Conservation (phyloP, 2,113 vertebrate genomes). For the Bucco capensis region DNA sequence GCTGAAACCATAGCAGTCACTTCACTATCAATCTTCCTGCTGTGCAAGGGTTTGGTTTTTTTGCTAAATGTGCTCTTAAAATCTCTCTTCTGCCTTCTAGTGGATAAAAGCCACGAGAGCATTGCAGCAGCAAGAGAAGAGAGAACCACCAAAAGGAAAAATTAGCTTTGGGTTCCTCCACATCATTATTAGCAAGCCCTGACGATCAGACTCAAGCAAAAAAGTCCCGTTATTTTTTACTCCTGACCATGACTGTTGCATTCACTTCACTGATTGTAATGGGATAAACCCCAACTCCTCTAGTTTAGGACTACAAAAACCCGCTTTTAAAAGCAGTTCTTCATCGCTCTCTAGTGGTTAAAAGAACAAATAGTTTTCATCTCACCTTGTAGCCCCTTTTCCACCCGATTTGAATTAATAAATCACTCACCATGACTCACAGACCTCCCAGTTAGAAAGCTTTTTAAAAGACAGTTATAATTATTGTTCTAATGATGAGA, state of each 20-base stretch:
- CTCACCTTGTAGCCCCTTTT: neutral
- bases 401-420: neutral
- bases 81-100: slow-evolving; percentile 51
- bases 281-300: neutral
- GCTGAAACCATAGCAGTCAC: neutral
- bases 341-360: slow-evolving; percentile 62
- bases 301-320: too few relatives aligned
- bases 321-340: slow-evolving; percentile 9
- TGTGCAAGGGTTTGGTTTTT: slow-evolving; percentile 29
- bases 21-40: slow-evolving; percentile 46
- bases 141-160: neutral
- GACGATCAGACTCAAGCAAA: slow-evolving; percentile 31
- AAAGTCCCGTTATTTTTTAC: neutral
- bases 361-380: neutral
- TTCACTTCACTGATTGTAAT: neutral
- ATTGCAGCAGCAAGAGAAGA: neutral
- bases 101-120: slow-evolving; percentile 26
- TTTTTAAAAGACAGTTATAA: neutral
- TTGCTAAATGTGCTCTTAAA: slow-evolving; percentile 32
- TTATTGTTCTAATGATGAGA: neutral
- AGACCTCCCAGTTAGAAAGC: neutral
- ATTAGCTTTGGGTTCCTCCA: neutral
- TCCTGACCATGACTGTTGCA: neutral
- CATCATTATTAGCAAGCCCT: neutral
- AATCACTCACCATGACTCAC: neutral